phyloP scores from a whole-genome alignment of 2,888 invertebrate genomes.

The Neoascia interrupta region DNA sequence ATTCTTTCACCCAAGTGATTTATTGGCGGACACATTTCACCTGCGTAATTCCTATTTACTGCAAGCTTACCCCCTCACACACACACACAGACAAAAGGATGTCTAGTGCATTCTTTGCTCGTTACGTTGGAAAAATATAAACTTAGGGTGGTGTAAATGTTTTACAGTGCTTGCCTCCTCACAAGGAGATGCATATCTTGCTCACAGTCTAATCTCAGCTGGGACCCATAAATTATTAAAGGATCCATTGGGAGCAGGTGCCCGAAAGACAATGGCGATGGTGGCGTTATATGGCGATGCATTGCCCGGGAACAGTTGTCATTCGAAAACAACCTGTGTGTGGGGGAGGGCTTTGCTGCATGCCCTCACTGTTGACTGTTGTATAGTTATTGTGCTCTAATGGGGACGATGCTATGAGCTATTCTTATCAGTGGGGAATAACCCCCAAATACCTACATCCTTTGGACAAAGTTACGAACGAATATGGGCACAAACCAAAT shows the following conservation, averaged over 20 bases:
- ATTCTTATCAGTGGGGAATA: no score
- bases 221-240: constrained; percentile 52
- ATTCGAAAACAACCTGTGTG: constrained; percentile 10
- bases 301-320: constrained; percentile 39
- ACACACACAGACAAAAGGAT: not conserved
- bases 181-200: constrained; percentile 32
- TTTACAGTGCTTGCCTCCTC: not conserved
- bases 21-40: constrained; percentile 57
- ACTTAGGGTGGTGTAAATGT: not conserved
- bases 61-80: constrained; percentile 14
- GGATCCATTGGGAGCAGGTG: constrained; percentile 51
- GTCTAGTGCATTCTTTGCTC: constrained; percentile 21
- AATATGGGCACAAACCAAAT: no score
- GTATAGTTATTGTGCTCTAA: constrained; percentile 21
- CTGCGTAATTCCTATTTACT: constrained; percentile 68
- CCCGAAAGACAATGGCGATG: constrained; percentile 28
- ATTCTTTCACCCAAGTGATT: constrained; percentile 50
- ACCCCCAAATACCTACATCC: no score
- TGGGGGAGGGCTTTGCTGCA: not conserved
- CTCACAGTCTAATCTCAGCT: constrained; percentile 47
- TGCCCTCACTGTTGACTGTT: constrained; percentile 1
- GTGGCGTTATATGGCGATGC: constrained; percentile 5
- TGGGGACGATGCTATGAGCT: no score
- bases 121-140: constrained; percentile 32
- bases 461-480: no score